Evolutionary conservation across 2,797 vertebrate species (phyloP).

Genomic region (Sarcoramphus papa): DNA sequence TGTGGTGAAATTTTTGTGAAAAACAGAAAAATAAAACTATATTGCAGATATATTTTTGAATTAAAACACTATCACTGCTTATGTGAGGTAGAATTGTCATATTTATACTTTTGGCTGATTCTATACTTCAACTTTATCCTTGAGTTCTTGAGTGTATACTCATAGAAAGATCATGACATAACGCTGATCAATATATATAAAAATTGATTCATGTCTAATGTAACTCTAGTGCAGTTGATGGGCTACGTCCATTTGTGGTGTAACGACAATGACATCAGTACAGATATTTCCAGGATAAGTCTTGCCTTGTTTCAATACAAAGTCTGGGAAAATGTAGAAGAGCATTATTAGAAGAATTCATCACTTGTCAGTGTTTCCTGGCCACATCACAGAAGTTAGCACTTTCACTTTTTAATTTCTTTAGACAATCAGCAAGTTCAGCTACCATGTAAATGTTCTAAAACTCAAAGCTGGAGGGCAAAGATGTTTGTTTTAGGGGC

Average conservation of each 20-base stretch:
- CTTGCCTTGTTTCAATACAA: not conserved
- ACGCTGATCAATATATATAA: not conserved
- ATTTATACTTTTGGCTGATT: not conserved
- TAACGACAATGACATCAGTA: not conserved
- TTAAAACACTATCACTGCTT: not conserved
- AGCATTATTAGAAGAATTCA: not conserved
- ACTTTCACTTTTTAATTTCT: not conserved
- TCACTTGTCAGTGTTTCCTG: not conserved
- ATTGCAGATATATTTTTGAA: not conserved
- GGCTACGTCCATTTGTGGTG: not conserved
- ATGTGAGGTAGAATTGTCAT: not conserved
- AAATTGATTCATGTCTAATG: not conserved
- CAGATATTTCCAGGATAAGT: not conserved
- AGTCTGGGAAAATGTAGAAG: not conserved
- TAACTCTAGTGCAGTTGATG: not conserved
- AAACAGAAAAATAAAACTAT: not conserved
- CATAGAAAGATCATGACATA: not conserved
- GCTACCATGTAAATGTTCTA: not conserved
- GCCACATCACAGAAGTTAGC: not conserved
- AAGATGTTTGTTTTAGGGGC: not conserved
- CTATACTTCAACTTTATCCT: not conserved
- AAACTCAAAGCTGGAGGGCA: not conserved
- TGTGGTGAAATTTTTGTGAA: not conserved
- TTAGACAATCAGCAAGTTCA: not conserved
- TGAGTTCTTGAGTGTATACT: not conserved